Conservation (phyloP, 2,113 vertebrate species). For the Melanerpes aurifrons region DNA sequence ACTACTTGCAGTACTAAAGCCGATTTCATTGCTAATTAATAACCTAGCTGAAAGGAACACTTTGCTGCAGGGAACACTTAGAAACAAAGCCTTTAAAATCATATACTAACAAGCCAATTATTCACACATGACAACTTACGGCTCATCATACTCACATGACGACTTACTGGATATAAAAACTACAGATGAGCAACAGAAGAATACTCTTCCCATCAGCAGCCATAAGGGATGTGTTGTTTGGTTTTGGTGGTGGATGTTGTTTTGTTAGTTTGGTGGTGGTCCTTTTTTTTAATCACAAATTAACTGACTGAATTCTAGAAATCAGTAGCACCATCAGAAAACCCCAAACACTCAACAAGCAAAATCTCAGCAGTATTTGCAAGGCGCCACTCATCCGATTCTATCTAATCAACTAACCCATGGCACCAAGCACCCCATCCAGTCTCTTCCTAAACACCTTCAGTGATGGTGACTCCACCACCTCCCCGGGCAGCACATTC, state of each 20-base stretch:
- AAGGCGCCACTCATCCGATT: background rate
- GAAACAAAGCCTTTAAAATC: conserved; percentile 11
- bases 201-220: background rate
- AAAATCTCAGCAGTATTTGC: background rate
- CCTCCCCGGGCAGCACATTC: no score
- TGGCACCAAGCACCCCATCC: no score
- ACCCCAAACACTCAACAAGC: background rate
- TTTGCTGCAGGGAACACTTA: background rate
- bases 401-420: no score
- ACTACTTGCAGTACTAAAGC: background rate
- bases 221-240: no score
- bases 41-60: background rate
- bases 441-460: no score
- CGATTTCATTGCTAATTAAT: conserved; percentile 38
- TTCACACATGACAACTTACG: background rate
- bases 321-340: background rate
- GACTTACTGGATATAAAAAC: background rate
- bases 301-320: background rate
- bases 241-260: no score
- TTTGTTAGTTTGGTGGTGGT: background rate
- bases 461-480: no score
- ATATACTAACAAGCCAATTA: background rate
- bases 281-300: background rate
- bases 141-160: background rate
- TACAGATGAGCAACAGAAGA: background rate